Base-by-base conservation (phyloP, 2,113 vertebrate species). In the Aphyosemion australe region DNA sequence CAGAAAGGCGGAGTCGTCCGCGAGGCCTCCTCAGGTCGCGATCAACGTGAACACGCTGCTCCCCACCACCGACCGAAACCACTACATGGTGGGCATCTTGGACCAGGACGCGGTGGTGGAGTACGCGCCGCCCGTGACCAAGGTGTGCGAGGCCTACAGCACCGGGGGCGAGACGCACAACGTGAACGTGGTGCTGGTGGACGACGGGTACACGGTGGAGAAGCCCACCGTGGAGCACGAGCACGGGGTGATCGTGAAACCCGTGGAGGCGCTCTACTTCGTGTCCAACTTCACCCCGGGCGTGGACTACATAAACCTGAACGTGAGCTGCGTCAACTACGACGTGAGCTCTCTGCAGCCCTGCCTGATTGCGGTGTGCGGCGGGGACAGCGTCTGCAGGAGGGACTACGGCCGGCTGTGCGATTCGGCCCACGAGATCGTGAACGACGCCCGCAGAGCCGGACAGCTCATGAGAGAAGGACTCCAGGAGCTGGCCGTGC, bases 221-320 rank as follows among this genome's bases (percentile, higher is more conserved):
- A n/a, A n/a, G n/a, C n/a, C n/a, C n/a, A n/a, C n/a, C n/a, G n/a
- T n/a, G n/a, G n/a, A n/a, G n/a, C n/a, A 7, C 6, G 15, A 42
- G 0, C 43, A 46, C 15, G 50, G 59, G 2, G 32, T 63, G 18
- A 60, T 69, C 6, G 46, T 69, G 7, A 69, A 69, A 16, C 48
- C 56, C 0, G 56, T 7, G 0, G 56, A 62, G 4, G 51, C 8
- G 2, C 2, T 71, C 0, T 32, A 62, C 5, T 56, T 71, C 1
- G 58, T 71, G 1, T 71, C 68, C 2, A 71, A 63, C 34, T 71
- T 71, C 8, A 71, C 68, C 0, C 68, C 59, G 6, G 68, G 59
- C 1, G 26, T 71, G 7, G 68, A 71, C 19, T 71, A 71, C 59
- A 42, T 71, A 26, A 71, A 71, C 19, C 15, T 71, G 12, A 60